Evolutionary conservation across 2,797 vertebrate genomes (phyloP), one percentile per base, ranked within the genome.

Genomic region (Toxotes lorentzi): DNA sequence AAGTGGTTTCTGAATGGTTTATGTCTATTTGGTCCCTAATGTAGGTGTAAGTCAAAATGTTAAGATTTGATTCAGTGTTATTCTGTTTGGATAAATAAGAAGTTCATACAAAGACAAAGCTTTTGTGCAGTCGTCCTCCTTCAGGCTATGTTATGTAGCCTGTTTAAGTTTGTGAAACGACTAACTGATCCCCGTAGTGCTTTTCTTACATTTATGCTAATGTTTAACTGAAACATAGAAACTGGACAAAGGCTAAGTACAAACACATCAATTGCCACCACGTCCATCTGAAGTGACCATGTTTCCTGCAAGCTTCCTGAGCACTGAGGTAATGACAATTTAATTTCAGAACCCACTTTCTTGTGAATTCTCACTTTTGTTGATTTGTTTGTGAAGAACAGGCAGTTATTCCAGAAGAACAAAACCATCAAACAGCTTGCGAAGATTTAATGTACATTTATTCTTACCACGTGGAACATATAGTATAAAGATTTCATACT

Each of bases 401-500:
- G 8, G 16, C 30, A 9, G 35, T 73, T 60, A 73, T 45, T 81
- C 51, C 61, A 77, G 54, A 87, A 86, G 76, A 96, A 95, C 86
- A 96, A 97, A 97, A 96, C 93, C 94, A 96, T 97, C 95, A 98
- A 98, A 97, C 96, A 96, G 97, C 97, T 97, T 99, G 98, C 96
- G 96, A 99, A 99, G 98, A 99, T 99, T 99, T 99, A 97, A 99
- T 99, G 98, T 99, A 99, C 98, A 99, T 99, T 99, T 99, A 99
- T 99, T 99, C 97, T 99, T 99, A 99, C 97, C 98, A 99, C 97
- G 96, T 99, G 98, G 98, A 99, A 99, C 98, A 99, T 99, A 99
- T 98, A 99, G 98, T 99, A 99, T 99, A 99, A 99, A 99, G 98
- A 99, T 99, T 99, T 99, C 97, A 99, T 99, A 99, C 97, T 98